Percentiles rank a stretch among this genome's conserved stretches.
These are phyloP conservation scores for Sciurus carolinensis DNA, from an alignment of 2,797 vertebrate genomes.

Conservation along the genomic window DNA sequence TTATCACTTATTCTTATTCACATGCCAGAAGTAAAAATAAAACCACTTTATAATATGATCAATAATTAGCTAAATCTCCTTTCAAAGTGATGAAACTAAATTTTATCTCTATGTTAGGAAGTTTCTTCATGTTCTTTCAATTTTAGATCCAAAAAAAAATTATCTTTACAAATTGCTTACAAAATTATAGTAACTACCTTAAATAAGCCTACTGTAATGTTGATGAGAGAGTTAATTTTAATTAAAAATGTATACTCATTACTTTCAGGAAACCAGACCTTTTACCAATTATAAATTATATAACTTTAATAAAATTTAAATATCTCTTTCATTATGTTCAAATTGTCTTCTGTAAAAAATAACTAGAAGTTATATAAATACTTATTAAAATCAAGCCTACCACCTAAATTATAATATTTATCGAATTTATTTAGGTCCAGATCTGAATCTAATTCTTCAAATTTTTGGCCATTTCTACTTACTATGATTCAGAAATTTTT, in stretches of 20 bases:
- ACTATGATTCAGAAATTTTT: neutral
- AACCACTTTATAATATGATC: neutral
- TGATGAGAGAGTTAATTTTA: neutral
- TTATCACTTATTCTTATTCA: neutral
- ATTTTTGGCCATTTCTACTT: neutral
- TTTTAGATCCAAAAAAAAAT: neutral
- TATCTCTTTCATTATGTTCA: neutral
- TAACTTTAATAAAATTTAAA: neutral
- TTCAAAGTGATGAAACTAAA: conserved; percentile 43
- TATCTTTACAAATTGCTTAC: neutral
- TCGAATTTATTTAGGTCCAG: neutral
- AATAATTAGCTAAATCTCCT: neutral
- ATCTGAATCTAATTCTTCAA: neutral
- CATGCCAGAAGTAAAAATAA: neutral
- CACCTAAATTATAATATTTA: neutral
- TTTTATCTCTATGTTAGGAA: conserved; percentile 7
- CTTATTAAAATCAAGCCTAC: neutral
- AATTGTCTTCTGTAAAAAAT: neutral
- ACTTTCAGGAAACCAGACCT: neutral
- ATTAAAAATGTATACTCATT: neutral
- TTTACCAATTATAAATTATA: neutral
- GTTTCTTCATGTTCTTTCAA: neutral
- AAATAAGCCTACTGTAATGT: neutral
- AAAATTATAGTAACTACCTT: neutral
- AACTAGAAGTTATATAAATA: neutral